Base-by-base conservation (phyloP, 2,888 invertebrate genomes). In the Ceramica pisi region DNA sequence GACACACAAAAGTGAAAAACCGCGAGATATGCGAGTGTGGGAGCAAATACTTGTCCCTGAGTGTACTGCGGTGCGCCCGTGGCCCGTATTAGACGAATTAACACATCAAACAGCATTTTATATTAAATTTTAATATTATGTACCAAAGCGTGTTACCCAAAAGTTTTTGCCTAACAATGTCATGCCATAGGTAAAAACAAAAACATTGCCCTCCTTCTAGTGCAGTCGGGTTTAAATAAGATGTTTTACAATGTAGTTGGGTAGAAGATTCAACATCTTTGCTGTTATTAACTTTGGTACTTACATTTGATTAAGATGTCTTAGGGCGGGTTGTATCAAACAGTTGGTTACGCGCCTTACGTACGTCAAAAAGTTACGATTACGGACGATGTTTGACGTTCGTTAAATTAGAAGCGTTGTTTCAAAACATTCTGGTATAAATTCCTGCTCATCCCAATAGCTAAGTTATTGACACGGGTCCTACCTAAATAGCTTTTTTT, bases 221-320 rank as follows among this genome's bases (percentile, higher is more conserved):
- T 66, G 31, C 16, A 63, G 64, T 79, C 35, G 7, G 26, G 26
- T 38, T 59, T 71, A 78, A 78, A 50, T 55, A 21, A 72, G 21
- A 51, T 60, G 41, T 26, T 61, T 71, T 50, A 56, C 80, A 74
- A 60, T 60, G 73, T 72, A 73, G 38, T 50, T 21, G 21, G 7
- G 46, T 38, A 41, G 31, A 60, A 60, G 53, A 79, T 60, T 79
- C 55, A 72, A 56, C 71, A 69, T 70, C 75, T 84, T 80, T 75
- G 67, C 78, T 70, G 61, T 69, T 76, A 81, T 82, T 75, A 82
- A 84, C 61, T 75, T 75, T 57, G 26, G 35, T 79, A 56, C 60
- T 79, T 35, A 55, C 48, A 46, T 75, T 74, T 75, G 79, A 73
- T 72, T 61, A 73, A 73, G 35, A 56, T 74, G 48, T 61, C 60